Percentiles rank a stretch among this genome's conserved stretches.
Conservation (phyloP, 2,888 invertebrate genomes). For the Agriopis aurantiaria region DNA sequence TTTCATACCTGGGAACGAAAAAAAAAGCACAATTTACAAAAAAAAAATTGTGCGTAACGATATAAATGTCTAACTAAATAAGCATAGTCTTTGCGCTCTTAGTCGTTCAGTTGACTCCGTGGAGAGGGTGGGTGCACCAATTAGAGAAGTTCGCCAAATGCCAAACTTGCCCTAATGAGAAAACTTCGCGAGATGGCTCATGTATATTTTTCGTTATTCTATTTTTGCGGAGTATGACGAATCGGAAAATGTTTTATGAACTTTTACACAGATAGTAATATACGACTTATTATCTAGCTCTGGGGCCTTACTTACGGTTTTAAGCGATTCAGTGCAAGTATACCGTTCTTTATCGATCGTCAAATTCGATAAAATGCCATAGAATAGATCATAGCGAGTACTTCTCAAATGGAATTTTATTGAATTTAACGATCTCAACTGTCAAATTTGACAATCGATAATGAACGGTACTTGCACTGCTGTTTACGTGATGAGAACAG, state of each 20-base stretch:
- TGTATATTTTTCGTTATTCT: conserved; percentile 50
- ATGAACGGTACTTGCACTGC: too few species aligned
- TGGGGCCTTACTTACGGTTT: too few species aligned
- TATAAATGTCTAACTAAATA: conserved; percentile 1
- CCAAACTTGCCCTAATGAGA: conserved; percentile 62
- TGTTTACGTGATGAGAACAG: too few species aligned
- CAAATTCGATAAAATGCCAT: too few species aligned
- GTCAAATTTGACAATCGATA: too few species aligned
- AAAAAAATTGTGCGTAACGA: neutral
- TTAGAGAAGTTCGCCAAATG: conserved; percentile 54
- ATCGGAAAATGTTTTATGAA: conserved; percentile 21
- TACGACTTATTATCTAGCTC: neutral
- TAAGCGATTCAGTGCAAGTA: too few species aligned
- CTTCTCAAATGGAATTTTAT: too few species aligned
- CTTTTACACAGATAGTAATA: conserved; percentile 5
- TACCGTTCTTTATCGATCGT: too few species aligned
- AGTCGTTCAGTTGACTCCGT: conserved; percentile 49
- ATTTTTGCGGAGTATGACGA: conserved; percentile 27
- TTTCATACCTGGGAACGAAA: too few species aligned
- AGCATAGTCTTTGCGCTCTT: conserved; percentile 26
- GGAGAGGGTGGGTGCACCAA: conserved; percentile 53
- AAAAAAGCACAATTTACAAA: too few species aligned
- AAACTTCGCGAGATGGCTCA: conserved; percentile 54
- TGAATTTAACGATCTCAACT: too few species aligned
- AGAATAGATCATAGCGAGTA: too few species aligned